These are phyloP conservation scores for Drosophila subpulchrella DNA, from an alignment of 1,140 invertebrate species.

Conservation along the genomic window DNA sequence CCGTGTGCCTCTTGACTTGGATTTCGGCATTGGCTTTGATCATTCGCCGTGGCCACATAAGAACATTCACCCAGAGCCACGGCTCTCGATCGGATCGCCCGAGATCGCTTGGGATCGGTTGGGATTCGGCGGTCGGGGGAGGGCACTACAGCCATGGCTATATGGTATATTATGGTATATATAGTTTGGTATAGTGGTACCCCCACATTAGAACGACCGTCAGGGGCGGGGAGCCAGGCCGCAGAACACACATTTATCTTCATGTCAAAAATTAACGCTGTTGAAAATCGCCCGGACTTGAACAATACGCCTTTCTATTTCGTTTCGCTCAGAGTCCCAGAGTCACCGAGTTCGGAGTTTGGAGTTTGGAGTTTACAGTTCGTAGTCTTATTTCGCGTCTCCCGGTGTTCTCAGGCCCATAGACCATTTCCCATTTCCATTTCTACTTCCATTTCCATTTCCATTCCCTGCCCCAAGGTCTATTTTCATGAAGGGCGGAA, in stretches of 20 bases:
- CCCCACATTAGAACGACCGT: constrained; percentile 46
- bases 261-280: constrained; percentile 70
- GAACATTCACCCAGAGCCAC: constrained; percentile 19
- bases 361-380: neutral
- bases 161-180: neutral
- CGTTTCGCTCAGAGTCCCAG: constrained; percentile 18
- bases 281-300: constrained; percentile 50
- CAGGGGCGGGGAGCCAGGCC: constrained; percentile 9
- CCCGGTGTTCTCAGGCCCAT: neutral
- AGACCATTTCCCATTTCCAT: neutral
- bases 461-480: constrained; percentile 37
- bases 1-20: constrained; percentile 25
- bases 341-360: neutral
- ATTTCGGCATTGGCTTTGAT: constrained; percentile 55
- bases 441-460: constrained; percentile 14
- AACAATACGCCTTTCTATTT: constrained; percentile 64
- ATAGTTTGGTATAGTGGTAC: neutral
- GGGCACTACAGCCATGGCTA: neutral
- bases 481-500: constrained; percentile 37
- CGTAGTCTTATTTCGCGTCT: neutral
- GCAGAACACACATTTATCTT: constrained; percentile 66
- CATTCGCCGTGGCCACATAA: constrained; percentile 67
- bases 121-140: constrained; percentile 1
- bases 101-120: neutral
- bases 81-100: constrained; percentile 19